A percentile compares a stretch with the other conserved stretches of the same genome.
Evolutionary conservation across 2,113 vertebrate species (phyloP).

Genomic region (Silurus glanis): DNA sequence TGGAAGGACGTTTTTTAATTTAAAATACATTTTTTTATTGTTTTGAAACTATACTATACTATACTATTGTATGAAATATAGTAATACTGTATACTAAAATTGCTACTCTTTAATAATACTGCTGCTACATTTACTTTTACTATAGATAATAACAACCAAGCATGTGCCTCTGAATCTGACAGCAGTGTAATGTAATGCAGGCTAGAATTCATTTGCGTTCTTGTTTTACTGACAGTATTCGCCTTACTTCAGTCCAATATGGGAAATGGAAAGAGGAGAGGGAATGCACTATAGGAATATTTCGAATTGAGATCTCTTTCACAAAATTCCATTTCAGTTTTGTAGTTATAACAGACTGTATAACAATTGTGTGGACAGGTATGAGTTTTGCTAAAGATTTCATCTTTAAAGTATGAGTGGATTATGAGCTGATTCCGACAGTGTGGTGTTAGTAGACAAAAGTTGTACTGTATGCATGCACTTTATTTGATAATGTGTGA

Average conservation of each 20-base stretch:
- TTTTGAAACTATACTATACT: too few relatives aligned
- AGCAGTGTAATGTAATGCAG: not conserved
- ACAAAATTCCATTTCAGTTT: not conserved
- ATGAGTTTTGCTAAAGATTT: not conserved
- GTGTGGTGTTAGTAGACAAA: not conserved
- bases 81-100: not conserved
- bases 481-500: not conserved
- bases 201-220: not conserved
- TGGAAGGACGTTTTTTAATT: not conserved
- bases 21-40: not conserved
- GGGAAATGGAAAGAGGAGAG: conserved; percentile 15
- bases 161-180: not conserved
- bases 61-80: too few relatives aligned
- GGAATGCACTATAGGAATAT: conserved; percentile 17
- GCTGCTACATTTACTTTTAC: too few relatives aligned
- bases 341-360: not conserved
- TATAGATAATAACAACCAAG: not conserved
- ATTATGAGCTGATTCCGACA: not conserved
- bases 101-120: not conserved
- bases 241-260: not conserved
- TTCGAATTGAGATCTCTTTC: not conserved
- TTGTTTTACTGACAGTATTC: not conserved
- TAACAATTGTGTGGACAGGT: not conserved
- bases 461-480: not conserved
- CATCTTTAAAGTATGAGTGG: not conserved